phyloP scores from a whole-genome alignment of 1,140 invertebrate species.

The Leptoteleia sp. region DNA sequence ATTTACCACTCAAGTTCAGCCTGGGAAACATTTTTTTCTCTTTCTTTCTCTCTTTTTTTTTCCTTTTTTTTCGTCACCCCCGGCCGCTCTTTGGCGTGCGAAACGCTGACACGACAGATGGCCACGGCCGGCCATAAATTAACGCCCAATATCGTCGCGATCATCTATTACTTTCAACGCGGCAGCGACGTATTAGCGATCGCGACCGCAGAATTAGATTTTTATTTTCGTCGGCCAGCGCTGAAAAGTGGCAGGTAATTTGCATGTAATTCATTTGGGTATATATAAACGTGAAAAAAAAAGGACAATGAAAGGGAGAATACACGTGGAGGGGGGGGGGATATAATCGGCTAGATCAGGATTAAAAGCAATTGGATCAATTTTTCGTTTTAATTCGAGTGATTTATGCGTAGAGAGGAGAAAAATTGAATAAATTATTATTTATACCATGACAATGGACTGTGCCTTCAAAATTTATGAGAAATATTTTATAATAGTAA shows the following conservation, averaged over 20 bases:
- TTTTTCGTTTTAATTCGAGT: too few species aligned
- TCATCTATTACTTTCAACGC: conserved; percentile 61
- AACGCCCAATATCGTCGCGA: conserved; percentile 62
- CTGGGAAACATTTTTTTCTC: conserved; percentile 43
- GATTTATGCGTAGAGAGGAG: too few species aligned
- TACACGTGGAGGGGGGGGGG: too few species aligned
- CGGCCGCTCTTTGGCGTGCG: conserved; percentile 47
- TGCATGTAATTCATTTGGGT: conserved; percentile 54
- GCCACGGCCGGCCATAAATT: conserved; percentile 61
- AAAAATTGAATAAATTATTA: too few species aligned
- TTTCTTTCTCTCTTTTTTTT: conserved; percentile 1
- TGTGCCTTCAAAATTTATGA: too few species aligned
- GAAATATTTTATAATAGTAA: too few species aligned
- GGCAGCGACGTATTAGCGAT: conserved; percentile 37
- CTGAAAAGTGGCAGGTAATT: conserved; percentile 36
- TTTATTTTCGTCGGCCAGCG: conserved; percentile 14
- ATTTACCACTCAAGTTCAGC: conserved; percentile 61
- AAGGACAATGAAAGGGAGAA: too few species aligned
- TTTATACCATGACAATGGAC: too few species aligned
- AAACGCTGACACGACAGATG: conserved; percentile 66
- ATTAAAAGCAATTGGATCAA: too few species aligned
- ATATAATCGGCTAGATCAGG: too few species aligned
- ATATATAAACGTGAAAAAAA: too few species aligned
- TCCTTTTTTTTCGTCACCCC: neutral
- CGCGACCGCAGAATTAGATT: conserved; percentile 39